Evolutionary conservation across 2,888 invertebrate species (phyloP).

Genomic region (Metopia argyrocephala): DNA sequence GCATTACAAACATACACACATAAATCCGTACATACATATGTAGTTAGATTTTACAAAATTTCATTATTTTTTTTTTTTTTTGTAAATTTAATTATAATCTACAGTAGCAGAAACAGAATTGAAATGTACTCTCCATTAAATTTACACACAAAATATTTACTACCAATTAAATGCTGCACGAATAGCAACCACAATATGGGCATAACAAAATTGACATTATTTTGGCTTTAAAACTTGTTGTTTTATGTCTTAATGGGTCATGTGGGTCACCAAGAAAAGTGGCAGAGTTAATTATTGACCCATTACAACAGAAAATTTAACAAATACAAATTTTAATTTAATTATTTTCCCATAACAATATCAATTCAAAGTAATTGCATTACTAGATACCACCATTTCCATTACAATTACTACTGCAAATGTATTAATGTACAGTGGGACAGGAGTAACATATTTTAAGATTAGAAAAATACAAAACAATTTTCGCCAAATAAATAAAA

Average conservation of each 20-base stretch:
- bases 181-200: not conserved
- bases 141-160: not conserved
- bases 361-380: not conserved
- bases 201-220: not conserved
- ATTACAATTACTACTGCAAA: not conserved
- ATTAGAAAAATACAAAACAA: too few species aligned
- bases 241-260: not conserved
- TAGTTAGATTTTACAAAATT: constrained; percentile 49
- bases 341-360: not conserved
- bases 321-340: not conserved
- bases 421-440: not conserved
- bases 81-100: not conserved
- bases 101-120: constrained; percentile 8
- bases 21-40: too few species aligned
- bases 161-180: not conserved
- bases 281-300: too few species aligned
- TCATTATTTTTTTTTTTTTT: too few species aligned
- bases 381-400: not conserved
- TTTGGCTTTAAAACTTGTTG: not conserved
- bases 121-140: not conserved
- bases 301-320: not conserved
- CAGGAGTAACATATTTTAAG: not conserved
- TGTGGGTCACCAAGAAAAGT: not conserved
- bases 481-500: too few species aligned
- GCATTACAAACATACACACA: too few species aligned